A percentile compares a stretch with the other conserved stretches of the same genome.
These are phyloP conservation scores for Ibycter americanus DNA, from an alignment of 2,797 vertebrate genomes.

Conservation along the genomic window DNA sequence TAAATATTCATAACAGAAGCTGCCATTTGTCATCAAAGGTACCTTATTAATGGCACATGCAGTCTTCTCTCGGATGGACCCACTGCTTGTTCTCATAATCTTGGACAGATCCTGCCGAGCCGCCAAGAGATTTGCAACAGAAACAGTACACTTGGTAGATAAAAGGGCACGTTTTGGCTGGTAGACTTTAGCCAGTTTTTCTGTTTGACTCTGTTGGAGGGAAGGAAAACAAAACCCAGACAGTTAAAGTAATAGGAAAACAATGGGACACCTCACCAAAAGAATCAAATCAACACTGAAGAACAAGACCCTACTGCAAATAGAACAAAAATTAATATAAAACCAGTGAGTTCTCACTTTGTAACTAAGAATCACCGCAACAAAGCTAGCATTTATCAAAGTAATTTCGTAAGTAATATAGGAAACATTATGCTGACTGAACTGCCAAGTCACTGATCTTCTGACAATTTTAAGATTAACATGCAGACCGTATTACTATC, in stretches of 20 bases:
- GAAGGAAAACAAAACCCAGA: conserved; percentile 6
- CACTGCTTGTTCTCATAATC: conserved; percentile 94
- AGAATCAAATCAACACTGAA: neutral
- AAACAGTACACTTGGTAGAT: conserved; percentile 82
- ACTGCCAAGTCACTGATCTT: neutral
- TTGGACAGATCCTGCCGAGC: conserved; percentile 95
- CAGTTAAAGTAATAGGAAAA: neutral
- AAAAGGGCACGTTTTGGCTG: conserved; percentile 88
- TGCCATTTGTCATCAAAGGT: neutral
- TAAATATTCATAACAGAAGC: neutral
- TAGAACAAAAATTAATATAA: neutral
- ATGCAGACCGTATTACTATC: neutral
- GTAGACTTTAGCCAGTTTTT: conserved; percentile 92
- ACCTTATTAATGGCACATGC: conserved; percentile 98
- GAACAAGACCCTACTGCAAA: neutral
- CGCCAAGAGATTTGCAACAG: conserved; percentile 90
- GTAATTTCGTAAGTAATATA: neutral
- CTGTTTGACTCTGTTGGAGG: conserved; percentile 83
- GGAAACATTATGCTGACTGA: neutral
- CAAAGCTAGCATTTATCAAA: neutral
- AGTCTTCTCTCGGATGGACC: conserved; percentile 91
- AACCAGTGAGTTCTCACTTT: neutral
- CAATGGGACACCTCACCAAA: neutral
- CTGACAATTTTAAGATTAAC: neutral
- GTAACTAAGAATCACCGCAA: neutral